Evolutionary conservation across 2,113 vertebrate genomes (phyloP).

Genomic region (Suncus etruscus): DNA sequence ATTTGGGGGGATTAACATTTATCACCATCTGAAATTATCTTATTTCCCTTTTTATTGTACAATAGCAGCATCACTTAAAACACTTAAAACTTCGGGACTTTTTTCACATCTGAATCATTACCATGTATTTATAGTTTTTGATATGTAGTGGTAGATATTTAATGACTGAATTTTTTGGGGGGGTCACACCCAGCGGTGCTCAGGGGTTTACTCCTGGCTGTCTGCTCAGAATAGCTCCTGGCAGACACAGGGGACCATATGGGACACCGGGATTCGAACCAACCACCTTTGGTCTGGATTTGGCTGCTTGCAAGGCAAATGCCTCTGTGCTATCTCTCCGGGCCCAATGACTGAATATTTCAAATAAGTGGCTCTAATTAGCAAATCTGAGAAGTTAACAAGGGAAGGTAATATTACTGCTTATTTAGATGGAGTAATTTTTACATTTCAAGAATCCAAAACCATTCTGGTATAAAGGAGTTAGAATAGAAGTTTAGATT

Average conservation of each 20-base stretch:
- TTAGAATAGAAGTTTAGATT: slow-evolving; percentile 15
- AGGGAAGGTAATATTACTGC: background rate
- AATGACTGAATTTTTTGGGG: too few relatives aligned
- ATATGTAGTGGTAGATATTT: background rate
- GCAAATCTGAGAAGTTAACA: slow-evolving; percentile 18
- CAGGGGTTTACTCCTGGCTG: too few relatives aligned
- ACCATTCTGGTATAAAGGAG: background rate
- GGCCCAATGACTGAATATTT: too few relatives aligned
- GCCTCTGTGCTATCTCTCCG: too few relatives aligned
- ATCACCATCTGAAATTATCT: background rate
- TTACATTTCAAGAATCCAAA: slow-evolving; percentile 24
- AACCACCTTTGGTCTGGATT: too few relatives aligned
- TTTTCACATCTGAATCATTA: background rate
- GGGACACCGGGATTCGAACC: too few relatives aligned
- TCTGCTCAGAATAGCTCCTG: too few relatives aligned
- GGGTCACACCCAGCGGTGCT: too few relatives aligned
- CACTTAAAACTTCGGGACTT: background rate
- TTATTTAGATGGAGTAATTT: background rate
- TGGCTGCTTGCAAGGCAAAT: too few relatives aligned
- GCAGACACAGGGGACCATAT: too few relatives aligned
- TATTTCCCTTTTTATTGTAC: background rate
- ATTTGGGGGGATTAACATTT: background rate
- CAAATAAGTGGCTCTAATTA: slow-evolving; percentile 24
- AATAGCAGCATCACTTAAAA: background rate
- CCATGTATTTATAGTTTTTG: background rate